phyloP scores from a whole-genome alignment of 2,113 vertebrate species.

The Setophaga petechia region DNA sequence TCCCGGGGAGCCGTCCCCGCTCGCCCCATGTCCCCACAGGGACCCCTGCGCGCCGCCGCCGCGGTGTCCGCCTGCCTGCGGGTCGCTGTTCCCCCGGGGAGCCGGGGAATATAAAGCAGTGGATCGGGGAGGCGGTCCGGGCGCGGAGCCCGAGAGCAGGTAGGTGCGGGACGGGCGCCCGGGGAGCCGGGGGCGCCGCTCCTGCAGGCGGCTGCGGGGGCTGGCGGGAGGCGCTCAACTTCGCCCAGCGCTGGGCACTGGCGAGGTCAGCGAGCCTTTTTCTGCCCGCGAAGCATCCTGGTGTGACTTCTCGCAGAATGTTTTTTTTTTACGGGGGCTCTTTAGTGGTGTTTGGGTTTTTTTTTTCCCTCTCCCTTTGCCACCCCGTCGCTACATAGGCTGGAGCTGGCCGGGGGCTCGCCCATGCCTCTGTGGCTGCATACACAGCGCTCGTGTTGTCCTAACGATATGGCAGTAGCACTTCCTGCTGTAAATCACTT shows the following conservation, averaged over 20 bases:
- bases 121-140: neutral
- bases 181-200: neutral
- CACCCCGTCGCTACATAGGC: neutral
- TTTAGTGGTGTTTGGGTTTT: neutral
- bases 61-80: neutral
- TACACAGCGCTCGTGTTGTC: neutral
- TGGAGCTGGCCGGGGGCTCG: neutral
- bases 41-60: neutral
- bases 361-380: rapidly evolving
- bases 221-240: neutral
- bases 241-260: neutral
- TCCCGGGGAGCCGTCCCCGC: neutral
- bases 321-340: neutral
- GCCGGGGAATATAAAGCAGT: neutral
- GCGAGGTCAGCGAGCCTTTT: neutral
- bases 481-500: slow-evolving; percentile 44
- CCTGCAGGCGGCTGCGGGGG: neutral
- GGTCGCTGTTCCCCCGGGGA: neutral
- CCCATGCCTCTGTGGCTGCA: neutral
- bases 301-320: neutral
- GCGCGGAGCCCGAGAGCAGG: neutral
- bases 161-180: neutral
- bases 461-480: neutral
- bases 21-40: neutral
- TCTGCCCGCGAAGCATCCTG: neutral